Conservation (phyloP, 2,888 invertebrate species). For the Syrista parreyssii region DNA sequence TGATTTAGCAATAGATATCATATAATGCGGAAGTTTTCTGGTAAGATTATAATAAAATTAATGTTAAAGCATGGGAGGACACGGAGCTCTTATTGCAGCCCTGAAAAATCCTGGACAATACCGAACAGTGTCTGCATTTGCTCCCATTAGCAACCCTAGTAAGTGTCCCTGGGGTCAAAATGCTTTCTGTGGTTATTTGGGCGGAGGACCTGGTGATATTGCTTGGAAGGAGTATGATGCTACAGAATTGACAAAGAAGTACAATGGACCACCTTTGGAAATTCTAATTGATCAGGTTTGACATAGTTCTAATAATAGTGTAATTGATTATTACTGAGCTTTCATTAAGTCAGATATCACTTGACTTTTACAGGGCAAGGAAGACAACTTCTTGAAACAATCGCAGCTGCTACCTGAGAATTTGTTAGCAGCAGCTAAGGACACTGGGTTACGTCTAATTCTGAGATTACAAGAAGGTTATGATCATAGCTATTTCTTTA, state of each 20-base stretch:
- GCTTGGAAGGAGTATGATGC: conserved; percentile 91
- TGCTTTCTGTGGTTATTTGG: conserved; percentile 85
- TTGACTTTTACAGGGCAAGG: conserved; percentile 75
- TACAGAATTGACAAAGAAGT: conserved; percentile 81
- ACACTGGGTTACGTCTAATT: conserved; percentile 76
- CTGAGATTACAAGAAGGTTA: conserved; percentile 85
- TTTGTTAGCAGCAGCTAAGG: conserved; percentile 78
- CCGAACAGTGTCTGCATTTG: conserved; percentile 91
- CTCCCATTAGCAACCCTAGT: conserved; percentile 92
- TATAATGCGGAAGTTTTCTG: conserved; percentile 4
- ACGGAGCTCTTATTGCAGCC: conserved; percentile 92
- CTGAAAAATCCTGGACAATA: conserved; percentile 91
- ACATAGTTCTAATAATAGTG: conserved; percentile 8
- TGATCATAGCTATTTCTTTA: conserved; percentile 95
- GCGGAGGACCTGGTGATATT: conserved; percentile 71
- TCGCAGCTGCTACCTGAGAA: conserved; percentile 88
- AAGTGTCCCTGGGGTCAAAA: conserved; percentile 90
- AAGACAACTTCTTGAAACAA: conserved; percentile 82
- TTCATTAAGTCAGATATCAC: conserved; percentile 7
- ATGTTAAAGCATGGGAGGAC: conserved; percentile 93
- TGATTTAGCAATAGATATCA: not conserved
- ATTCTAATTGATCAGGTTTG: conserved; percentile 90
- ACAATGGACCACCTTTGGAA: conserved; percentile 84
- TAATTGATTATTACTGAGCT: not conserved
- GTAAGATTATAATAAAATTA: conserved; percentile 26